Evolutionary conservation across 2,888 invertebrate genomes (phyloP), one percentile per base, ranked within the genome.

Genomic region (Rutpela maculata): DNA sequence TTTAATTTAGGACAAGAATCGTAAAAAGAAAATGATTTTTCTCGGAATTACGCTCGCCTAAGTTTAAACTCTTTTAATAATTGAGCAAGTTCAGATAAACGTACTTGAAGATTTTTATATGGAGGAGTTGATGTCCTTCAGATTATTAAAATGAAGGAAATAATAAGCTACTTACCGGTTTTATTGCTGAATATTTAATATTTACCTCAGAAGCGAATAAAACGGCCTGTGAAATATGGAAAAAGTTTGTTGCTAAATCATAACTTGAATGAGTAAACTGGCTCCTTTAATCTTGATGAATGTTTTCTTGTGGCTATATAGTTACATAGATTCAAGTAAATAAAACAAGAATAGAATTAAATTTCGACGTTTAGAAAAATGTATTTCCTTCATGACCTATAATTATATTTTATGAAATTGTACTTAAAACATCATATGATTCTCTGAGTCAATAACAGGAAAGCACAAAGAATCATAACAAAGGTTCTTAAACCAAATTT

Each of bases 91-190:
- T 19, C 62, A n/a, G 15, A 22, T 26, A 31, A 26, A 62, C 62
- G 62, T 31, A 15, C 31, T 15, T 12, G 26, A 15, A 10, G 22
- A 12, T 67, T 22, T 55, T 67, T 18, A 22, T 7, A 9, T 38
- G 55, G n/a, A 26, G 50, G 56, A 18, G 12, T 26, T 26, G 66
- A 22, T 6, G 26, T 12, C 22, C 22, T 4, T 26, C 43, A 43
- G 55, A 22, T 55, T 67, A 67, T 55, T 67, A 56, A 67, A 67
- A 67, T 9, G 67, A 26, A 17, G 50, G n/a, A 55, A 67, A 19
- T 43, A 50, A 50, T 67, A 67, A n/a, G n/a, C n/a, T n/a, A n/a
- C n/a, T 67, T 55, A 67, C 19, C 9, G 22, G 22, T 26, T 1
- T 26, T 17, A 19, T 11, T 57, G 11, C 18, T 57, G 10, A 15